Conservation (phyloP, 2,888 invertebrate genomes). For the Diogma glabrata region DNA sequence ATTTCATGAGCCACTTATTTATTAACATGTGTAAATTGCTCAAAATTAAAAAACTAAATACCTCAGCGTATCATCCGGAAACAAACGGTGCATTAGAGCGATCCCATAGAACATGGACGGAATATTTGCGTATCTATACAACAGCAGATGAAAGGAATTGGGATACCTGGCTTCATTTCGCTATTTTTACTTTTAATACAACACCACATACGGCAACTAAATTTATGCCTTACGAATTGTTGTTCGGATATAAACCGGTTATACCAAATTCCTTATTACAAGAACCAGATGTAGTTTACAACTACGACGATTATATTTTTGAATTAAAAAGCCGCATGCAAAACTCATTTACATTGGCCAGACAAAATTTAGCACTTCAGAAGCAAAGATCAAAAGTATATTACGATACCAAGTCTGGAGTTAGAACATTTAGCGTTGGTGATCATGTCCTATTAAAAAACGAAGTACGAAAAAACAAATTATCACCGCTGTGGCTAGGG, state of each 20-base stretch:
- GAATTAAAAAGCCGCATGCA: constrained; percentile 22
- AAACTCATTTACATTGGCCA: constrained; percentile 20
- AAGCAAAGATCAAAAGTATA: constrained; percentile 24
- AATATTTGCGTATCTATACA: constrained; percentile 25
- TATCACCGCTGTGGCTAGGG: no score
- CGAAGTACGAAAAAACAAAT: no score
- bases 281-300: constrained; percentile 18
- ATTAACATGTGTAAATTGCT: constrained; percentile 16
- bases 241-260: constrained; percentile 27
- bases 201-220: constrained; percentile 25
- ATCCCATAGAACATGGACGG: constrained; percentile 23
- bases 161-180: constrained; percentile 24
- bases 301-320: constrained; percentile 21
- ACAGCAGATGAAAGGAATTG: constrained; percentile 21
- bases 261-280: constrained; percentile 22
- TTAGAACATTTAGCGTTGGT: no score
- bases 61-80: constrained; percentile 27
- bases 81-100: constrained; percentile 26
- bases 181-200: constrained; percentile 26
- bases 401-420: constrained; percentile 19
- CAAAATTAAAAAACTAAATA: constrained; percentile 24
- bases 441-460: no score
- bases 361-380: constrained; percentile 20
- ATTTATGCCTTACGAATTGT: constrained; percentile 27
- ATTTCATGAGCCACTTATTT: neutral